phyloP scores from a whole-genome alignment of 2,113 vertebrate species.

The Corythaixoides concolor region DNA sequence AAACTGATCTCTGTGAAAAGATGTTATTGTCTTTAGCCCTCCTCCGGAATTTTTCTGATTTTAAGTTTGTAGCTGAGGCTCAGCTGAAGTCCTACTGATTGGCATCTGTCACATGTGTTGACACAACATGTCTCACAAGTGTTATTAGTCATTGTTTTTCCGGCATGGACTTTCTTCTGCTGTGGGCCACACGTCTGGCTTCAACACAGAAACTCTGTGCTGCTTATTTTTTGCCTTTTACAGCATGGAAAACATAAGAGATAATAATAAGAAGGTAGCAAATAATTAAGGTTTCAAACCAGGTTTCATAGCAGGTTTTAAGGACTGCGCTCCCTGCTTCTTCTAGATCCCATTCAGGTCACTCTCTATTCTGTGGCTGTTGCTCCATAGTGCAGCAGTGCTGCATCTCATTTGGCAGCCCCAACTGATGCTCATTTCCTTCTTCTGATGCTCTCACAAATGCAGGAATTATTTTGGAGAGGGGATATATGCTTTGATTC shows the following conservation, averaged over 20 bases:
- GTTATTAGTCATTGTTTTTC: neutral
- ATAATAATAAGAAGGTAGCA: neutral
- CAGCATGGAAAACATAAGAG: neutral
- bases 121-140: neutral
- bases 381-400: neutral
- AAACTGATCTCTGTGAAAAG: neutral
- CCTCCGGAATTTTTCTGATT: neutral
- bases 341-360: neutral
- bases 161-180: neutral
- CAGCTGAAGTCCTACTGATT: neutral
- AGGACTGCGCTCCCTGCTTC: neutral
- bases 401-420: neutral
- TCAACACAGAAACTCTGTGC: neutral
- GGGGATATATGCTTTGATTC: neutral
- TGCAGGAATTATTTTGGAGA: neutral
- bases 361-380: neutral
- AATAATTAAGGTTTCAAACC: neutral
- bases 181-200: neutral
- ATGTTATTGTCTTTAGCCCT: neutral
- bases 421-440: neutral
- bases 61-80: neutral
- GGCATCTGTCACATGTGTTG: neutral
- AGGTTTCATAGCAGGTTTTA: neutral
- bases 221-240: neutral
- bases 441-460: neutral